Evolutionary conservation across 2,113 vertebrate genomes (phyloP), one percentile per base, ranked within the genome.

Genomic region (Chitala chitala): DNA sequence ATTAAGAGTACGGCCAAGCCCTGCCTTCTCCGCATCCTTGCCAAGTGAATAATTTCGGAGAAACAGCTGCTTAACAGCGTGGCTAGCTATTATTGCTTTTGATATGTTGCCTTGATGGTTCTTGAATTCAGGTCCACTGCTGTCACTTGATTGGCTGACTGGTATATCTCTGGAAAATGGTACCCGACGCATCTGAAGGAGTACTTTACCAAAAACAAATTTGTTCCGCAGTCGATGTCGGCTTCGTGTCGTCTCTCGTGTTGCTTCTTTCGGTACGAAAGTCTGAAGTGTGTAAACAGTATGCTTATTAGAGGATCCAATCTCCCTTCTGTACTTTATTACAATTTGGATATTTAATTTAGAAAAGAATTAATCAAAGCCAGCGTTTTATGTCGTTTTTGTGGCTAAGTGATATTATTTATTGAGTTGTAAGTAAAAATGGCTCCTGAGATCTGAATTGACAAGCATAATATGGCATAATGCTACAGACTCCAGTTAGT

Each of bases 41-140:
- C n/a, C 44, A 10, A 42, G 63, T 22, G 38, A 68, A 68, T 68
- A 10, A 46, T 68, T 68, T 48, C 42, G 44, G 64, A 48, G 17
- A 46, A 68, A n/a, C 13, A 3, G n/a, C n/a, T 63, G 44, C 26
- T 46, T 68, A 42, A 68, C 40, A 1, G 5, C 9, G 13, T 26
- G 13, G 40, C 13, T 17, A 42, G 42, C 5, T 4, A 12, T 46
- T 5, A 20, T 13, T 29, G 13, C n/a, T n/a, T 31, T 59, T 59
- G 20, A 59, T 66, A 2, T 48, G 40, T 44, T 68, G 9, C 17
- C 26, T 44, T 48, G 7, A 48, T 48, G n/a, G 29, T 66, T 22
- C 22, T 44, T 44, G 64, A 66, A 44, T 24, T 3, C 22, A 8
- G 17, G 12, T 42, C 44, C n/a, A 4, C 5, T 10, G 5, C 9